Evolutionary conservation across 2,797 vertebrate genomes (phyloP), one percentile per base, ranked within the genome.

Genomic region (Phataginus tetradactyla): DNA sequence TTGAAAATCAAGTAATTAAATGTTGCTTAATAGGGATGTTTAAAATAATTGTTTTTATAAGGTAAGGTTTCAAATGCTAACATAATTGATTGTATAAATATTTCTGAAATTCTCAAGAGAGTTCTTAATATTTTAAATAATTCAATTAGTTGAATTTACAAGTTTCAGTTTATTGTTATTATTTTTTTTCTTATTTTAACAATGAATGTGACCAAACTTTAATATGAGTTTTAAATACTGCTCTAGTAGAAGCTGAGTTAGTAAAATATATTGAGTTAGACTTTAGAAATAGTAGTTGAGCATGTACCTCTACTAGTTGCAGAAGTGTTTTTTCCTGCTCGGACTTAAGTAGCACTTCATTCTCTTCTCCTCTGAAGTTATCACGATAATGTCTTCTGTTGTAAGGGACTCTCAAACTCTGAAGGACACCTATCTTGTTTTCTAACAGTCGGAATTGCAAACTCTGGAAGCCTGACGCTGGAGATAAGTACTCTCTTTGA

Each of bases 381-480:
- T 99, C 99, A 23, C 99, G 99, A 95, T 99, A 99, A 96, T 99
- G 99, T 34, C 98, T 99, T 91, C 99, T 99, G 98, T 99, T 99
- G 93, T 99, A 99, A 0, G 99, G 99, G 42, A 99, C 99, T 98
- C 99, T 99, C 97, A 99, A 94, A 94, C 98, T 99, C 97, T 99
- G 99, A 0, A 98, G 99, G 85, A 99, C 99, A 3, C 99, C 99
- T 9, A 99, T 99, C 98, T 99, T 99, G 98, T 99, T 99, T 97
- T 99, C 99, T 59, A 99, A 93, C n/a, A 99, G 98, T 51, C 99
- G 99, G 95, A 99, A 99, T 96, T 99, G 99, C 95, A 99, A 98
- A 90, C 99, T 99, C 98, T 99, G 99, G 98, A 99, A 99, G 84
- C 99, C 99, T 4, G 99, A 99, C 34, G 99, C 99, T 32, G 99